Evolutionary conservation across 2,113 vertebrate genomes (phyloP).

Genomic region (Rattus rattus): DNA sequence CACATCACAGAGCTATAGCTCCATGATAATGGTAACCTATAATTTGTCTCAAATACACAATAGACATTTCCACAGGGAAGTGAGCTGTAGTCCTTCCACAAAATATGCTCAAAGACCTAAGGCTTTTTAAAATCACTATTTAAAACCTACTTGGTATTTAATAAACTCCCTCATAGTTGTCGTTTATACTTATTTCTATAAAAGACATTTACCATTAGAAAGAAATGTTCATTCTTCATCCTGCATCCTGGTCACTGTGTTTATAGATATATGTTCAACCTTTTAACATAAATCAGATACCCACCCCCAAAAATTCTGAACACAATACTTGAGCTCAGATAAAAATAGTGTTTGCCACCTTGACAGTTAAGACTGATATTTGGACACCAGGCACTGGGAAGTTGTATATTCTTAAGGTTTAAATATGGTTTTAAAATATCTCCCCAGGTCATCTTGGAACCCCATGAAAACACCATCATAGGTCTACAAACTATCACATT

Average conservation of each 20-base stretch:
- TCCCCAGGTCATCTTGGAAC: neutral
- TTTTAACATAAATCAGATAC: neutral
- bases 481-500: neutral
- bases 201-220: neutral
- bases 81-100: neutral
- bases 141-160: neutral
- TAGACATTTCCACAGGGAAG: neutral
- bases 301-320: neutral
- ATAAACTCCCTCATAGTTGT: neutral
- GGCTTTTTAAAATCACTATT: neutral
- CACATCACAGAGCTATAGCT: neutral
- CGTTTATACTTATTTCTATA: constrained; percentile 37
- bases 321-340: neutral
- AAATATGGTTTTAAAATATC: neutral
- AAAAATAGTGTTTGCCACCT: neutral
- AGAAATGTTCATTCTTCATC: neutral
- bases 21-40: neutral
- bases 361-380: neutral
- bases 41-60: neutral
- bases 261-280: neutral
- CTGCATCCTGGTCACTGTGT: neutral
- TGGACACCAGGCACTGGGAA: neutral
- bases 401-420: neutral
- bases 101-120: neutral
- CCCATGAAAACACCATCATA: neutral